Conservation (phyloP, 2,888 invertebrate species). For the Polydrusus cervinus region DNA sequence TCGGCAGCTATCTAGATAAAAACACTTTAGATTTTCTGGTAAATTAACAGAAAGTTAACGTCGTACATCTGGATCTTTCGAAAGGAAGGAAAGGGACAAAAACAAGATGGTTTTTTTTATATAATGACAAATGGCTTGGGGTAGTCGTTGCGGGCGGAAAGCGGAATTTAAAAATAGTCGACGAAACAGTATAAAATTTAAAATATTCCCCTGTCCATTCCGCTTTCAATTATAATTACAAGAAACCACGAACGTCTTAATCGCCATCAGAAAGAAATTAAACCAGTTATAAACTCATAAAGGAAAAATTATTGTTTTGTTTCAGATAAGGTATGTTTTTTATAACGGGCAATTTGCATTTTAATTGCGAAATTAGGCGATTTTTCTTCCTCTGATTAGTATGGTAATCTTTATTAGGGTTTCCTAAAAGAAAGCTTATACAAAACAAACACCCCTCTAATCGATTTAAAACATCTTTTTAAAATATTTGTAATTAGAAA, state of each 20-base stretch:
- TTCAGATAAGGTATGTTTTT: constrained; percentile 62
- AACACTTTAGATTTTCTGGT: constrained; percentile 58
- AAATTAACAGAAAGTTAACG: constrained; percentile 65
- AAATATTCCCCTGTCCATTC: constrained; percentile 53
- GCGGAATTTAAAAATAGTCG: constrained; percentile 65
- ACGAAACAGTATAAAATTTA: constrained; percentile 62
- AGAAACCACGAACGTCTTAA: constrained; percentile 62
- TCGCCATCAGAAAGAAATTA: constrained; percentile 64
- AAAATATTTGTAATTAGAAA: not conserved
- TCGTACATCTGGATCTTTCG: constrained; percentile 64
- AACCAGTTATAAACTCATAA: constrained; percentile 65
- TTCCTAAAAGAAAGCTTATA: constrained; percentile 28
- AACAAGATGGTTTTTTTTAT: constrained; percentile 61
- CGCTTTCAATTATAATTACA: constrained; percentile 60
- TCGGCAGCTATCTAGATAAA: constrained; percentile 12
- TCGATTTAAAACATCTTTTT: constrained; percentile 27
- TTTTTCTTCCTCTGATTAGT: constrained; percentile 61
- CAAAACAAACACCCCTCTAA: constrained; percentile 33
- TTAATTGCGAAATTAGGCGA: constrained; percentile 64
- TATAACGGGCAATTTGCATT: constrained; percentile 63
- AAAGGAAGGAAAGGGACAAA: constrained; percentile 60
- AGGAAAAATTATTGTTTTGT: constrained; percentile 63
- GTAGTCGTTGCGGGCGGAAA: constrained; percentile 60
- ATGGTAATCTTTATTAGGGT: constrained; percentile 57
- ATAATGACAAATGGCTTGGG: constrained; percentile 63